phyloP scores from a whole-genome alignment of 2,797 vertebrate genomes.

The Paratrypauchen microcephalus region DNA sequence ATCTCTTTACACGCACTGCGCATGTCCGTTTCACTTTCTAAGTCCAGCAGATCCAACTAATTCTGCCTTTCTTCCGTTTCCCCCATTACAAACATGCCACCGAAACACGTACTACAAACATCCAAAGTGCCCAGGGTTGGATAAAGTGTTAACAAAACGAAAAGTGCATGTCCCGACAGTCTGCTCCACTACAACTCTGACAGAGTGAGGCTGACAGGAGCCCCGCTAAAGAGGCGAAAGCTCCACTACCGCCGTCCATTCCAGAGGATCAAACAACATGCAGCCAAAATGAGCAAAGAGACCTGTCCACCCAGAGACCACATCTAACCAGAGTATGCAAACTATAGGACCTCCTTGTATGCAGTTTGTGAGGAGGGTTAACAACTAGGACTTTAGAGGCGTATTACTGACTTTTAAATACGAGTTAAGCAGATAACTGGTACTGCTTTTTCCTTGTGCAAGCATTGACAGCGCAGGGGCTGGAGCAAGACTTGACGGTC shows the following conservation, averaged over 20 bases:
- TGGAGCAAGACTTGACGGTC: conserved; percentile 64
- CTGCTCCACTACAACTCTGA: neutral
- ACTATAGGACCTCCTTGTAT: neutral
- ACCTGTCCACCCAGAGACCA: conserved; percentile 1
- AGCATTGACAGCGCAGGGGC: conserved; percentile 77
- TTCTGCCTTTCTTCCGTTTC: conserved; percentile 39
- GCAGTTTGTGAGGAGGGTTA: neutral
- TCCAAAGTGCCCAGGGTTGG: conserved; percentile 14
- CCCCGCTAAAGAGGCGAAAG: conserved; percentile 64
- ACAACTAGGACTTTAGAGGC: neutral
- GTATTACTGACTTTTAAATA: conserved; percentile 3
- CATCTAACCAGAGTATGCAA: neutral
- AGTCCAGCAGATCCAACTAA: conserved; percentile 50
- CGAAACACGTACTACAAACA: conserved; percentile 5
- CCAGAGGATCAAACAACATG: conserved; percentile 58
- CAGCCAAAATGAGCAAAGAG: conserved; percentile 23
- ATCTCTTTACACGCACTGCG: conserved; percentile 58
- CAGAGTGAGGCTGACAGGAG: conserved; percentile 40
- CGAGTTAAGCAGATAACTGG: conserved; percentile 59
- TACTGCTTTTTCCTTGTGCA: conserved; percentile 66
- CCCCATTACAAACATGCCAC: conserved; percentile 42
- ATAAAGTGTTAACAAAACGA: neutral
- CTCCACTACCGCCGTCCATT: conserved; percentile 73
- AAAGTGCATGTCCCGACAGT: neutral
- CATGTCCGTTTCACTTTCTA: conserved; percentile 74